These are phyloP conservation scores for Dasypogon diadema DNA, from an alignment of 2,888 invertebrate genomes.

Conservation along the genomic window DNA sequence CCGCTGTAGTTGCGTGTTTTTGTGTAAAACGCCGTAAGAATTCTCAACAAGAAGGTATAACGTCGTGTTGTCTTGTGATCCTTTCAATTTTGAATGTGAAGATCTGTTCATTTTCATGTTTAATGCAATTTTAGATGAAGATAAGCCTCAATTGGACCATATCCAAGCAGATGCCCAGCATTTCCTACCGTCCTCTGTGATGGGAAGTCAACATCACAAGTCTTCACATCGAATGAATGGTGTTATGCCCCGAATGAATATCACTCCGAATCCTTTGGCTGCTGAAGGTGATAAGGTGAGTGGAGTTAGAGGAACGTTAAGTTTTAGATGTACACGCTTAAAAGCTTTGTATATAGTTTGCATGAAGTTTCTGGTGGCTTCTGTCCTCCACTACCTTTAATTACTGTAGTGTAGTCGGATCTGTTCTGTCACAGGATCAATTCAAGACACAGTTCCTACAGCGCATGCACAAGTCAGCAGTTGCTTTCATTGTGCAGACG, in stretches of 20 bases:
- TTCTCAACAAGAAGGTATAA: constrained; percentile 65
- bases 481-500: too few relatives aligned
- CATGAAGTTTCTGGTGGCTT: neutral
- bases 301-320: constrained; percentile 49
- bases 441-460: too few relatives aligned
- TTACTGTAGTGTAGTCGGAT: too few relatives aligned
- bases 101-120: neutral
- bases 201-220: constrained; percentile 61
- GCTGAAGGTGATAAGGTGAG: constrained; percentile 67
- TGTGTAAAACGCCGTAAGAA: constrained; percentile 65
- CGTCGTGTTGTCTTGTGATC: too few relatives aligned
- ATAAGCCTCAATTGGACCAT: constrained; percentile 67
- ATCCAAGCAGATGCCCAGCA: constrained; percentile 67
- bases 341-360: neutral
- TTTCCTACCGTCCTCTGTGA: constrained; percentile 59
- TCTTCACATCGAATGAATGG: constrained; percentile 65
- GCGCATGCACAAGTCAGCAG: too few relatives aligned
- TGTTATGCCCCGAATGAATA: constrained; percentile 67
- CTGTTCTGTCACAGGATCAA: too few relatives aligned
- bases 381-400: too few relatives aligned
- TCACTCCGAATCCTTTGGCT: constrained; percentile 68
- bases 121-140: constrained; percentile 62
- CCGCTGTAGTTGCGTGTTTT: constrained; percentile 64
- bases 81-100: neutral
- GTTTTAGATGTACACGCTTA: neutral